Base-by-base conservation (phyloP, 1,140 invertebrate genomes). In the Pseudomyrmex flavicornis region DNA sequence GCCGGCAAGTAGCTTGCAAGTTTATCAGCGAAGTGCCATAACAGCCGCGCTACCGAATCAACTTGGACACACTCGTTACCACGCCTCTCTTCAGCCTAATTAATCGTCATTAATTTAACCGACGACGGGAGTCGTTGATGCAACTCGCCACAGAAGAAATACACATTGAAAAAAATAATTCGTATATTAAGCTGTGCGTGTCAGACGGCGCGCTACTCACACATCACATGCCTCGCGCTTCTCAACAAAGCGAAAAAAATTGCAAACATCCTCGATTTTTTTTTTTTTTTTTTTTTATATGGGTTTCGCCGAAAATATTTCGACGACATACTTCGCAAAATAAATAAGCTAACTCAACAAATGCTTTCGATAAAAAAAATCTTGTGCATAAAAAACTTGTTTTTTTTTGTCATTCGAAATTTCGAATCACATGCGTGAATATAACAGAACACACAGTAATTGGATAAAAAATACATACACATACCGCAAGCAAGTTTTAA, bases 191-290 rank as follows among this genome's bases (percentile, higher is more conserved):
- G 76, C 76, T 72, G 22, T 70, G 66, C 54, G 66, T 58, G 22
- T 80, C 66, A 66, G 26, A 76, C 26, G 54, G 66, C 68, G 76
- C 66, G 54, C 66, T 80, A 80, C 76, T 79, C 54, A 59, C 76
- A 70, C 66, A 66, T 61, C 13, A 35, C 76, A 79, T 79, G 76
- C 76, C 52, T 15, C 52, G 44, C 66, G 76, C 22, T 59, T 48
- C 17, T 80, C 66, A 26, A 20, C 20, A 58, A 35, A 77, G 76
- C 44, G 52, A 20, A 10, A 50, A n/a, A 52, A 70, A 80, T 10
- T 70, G 48, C 13, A 72, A 48, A 35, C 35, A 35, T 35, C 35
- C 7, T 35, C 35, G 35, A 35, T 35, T 35, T 35, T 7, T 35
- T 35, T 35, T 1, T 35, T 35, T 26, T 26, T 26, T 26, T 26